Base-by-base conservation (phyloP, 2,113 vertebrate genomes). In the Rynchops niger region DNA sequence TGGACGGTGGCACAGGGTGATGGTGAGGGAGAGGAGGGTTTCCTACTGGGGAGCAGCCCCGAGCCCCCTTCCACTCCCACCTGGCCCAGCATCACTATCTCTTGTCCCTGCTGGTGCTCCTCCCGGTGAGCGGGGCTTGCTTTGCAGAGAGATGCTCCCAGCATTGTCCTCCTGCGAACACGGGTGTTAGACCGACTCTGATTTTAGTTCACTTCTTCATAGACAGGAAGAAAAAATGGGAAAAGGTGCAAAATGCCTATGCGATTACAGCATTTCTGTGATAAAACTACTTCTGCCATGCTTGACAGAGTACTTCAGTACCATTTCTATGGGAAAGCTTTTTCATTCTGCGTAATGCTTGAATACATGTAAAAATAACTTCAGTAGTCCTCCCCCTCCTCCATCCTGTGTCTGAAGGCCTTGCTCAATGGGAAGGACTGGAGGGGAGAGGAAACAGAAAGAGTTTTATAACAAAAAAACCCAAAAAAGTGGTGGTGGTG, bases 161-260 rank as follows among this genome's bases (percentile, higher is more conserved):
- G 50, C 17, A 6, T 76, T 65, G 80, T 83, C 81, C 76, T 92
- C 61, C 91, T 66, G 63, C 49, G 82, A 90, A 94, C 72, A 61
- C 6, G 11, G 88, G 23, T 52, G 81, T 59, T 63, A 56, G 90
- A 90, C 97, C 69, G 95, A 73, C 20, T 55, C 71, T 90, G 16
- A 86, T 71, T 96, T 73, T 89, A 50, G 71, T 86, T 97, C 93
- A 15, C 43, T 91, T 74, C 93, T 81, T 82, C 52, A 29, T 38
- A 87, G 91, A 38, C 20, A 56, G 72, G 7, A 6, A 21, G 81
- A 52, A 72, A 70, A 88, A 95, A 58, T 45, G 81, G 42, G 86
- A 86, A 88, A 74, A 45, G 86, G 91, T 70, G 45, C 34, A 83
- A 76, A 90, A 63, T 30, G 7, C 89, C 38, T 58, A 65, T 91